Base-by-base conservation (phyloP, 2,888 invertebrate genomes). In the Lasioglossum marginatum region DNA sequence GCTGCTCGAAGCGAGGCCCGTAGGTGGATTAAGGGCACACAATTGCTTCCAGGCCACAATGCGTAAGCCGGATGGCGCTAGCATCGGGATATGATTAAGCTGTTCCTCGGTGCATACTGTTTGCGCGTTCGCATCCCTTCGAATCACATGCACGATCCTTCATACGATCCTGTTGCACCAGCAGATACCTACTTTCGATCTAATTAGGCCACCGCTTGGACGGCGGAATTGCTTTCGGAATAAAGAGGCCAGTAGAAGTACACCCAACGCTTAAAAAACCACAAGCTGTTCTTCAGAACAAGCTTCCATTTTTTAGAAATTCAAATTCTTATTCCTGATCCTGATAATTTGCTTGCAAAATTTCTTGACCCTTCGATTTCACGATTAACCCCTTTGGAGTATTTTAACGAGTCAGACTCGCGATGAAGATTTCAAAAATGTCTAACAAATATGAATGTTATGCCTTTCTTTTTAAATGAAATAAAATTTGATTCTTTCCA, bases 11-110 rank as follows among this genome's bases (percentile, higher is more conserved):
- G 31, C 60, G 31, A 73, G 72, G 43, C 74, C 45, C 83, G 83
- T 79, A 43, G 87, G 83, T 66, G 89, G 90, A 90, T 90, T 90
- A 90, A 87, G 83, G 83, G 80, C 86, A 79, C 85, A 81, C 83
- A 82, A 88, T 83, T 80, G 87, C 75, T 45, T 12, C 40, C 31
- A 34, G 16, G 31, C 31, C 60, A 72, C 34, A 76, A 57, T 82
- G 81, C 79, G 74, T 82, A 68, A 85, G 75, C 86, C 78, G 73
- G 71, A 66, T 27, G 43, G 31, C 72, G 79, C 77, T n/a, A 40
- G 45, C 63, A 74, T 70, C 27, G 73, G 79, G 74, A 77, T 82
- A 78, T 73, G 86, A 86, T 81, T 82, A 81, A 86, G 86, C 78
- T 63, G 68, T 77, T 71, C 63, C 43, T 52, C 52, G 37, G 34